phyloP scores from a whole-genome alignment of 2,113 vertebrate genomes.

The Hucho hucho region DNA sequence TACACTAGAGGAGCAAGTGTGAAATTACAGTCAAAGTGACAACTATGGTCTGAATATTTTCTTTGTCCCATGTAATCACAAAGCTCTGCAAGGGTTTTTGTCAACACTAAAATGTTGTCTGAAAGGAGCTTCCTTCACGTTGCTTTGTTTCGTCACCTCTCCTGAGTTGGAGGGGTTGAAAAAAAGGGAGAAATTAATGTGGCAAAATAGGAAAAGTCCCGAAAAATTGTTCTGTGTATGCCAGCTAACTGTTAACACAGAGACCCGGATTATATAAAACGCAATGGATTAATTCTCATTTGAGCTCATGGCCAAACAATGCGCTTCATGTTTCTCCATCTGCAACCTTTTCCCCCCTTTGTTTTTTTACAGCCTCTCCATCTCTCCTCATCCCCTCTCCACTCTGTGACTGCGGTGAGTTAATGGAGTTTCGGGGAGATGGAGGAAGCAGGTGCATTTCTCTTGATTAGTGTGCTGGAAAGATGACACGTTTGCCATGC shows the following conservation, averaged over 20 bases:
- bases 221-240: constrained; percentile 56
- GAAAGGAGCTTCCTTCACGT: background rate
- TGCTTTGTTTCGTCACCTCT: constrained; percentile 6
- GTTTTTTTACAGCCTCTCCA: constrained; percentile 60
- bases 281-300: constrained; percentile 64
- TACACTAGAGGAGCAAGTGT: too few species aligned
- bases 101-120: background rate
- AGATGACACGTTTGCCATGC: constrained; percentile 56
- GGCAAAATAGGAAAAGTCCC: constrained; percentile 34
- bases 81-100: background rate
- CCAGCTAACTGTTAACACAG: constrained; percentile 72
- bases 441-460: constrained; percentile 51
- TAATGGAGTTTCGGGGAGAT: constrained; percentile 54
- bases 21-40: too few species aligned
- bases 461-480: constrained; percentile 41
- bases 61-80: background rate
- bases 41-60: background rate
- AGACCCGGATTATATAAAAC: constrained; percentile 73
- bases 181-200: constrained; percentile 24
- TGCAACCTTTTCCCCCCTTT: constrained; percentile 59
- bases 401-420: constrained; percentile 52
- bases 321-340: constrained; percentile 79
- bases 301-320: constrained; percentile 78
- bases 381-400: constrained; percentile 40
- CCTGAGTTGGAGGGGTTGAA: constrained; percentile 33